Conservation (phyloP, 2,797 vertebrate species). For the Fringilla coelebs region DNA sequence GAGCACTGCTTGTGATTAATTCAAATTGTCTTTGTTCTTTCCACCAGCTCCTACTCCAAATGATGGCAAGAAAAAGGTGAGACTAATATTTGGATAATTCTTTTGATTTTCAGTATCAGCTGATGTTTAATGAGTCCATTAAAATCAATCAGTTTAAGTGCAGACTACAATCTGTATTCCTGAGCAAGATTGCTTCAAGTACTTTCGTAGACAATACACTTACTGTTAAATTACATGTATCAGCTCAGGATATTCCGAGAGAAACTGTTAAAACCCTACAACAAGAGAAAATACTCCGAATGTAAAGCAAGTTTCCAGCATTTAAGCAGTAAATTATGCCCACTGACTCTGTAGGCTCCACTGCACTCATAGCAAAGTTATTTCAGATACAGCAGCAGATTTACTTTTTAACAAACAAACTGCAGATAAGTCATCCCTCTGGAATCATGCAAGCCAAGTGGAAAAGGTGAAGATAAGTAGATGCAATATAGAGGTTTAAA, state of each 20-base stretch:
- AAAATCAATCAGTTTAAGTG: not conserved
- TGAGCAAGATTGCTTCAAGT: not conserved
- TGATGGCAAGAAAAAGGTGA: slow-evolving; percentile 46
- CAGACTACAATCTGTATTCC: not conserved
- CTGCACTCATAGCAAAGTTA: not conserved
- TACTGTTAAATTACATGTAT: not conserved
- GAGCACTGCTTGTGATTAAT: slow-evolving; percentile 11
- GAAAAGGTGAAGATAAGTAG: not conserved
- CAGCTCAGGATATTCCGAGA: not conserved
- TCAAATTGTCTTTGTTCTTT: slow-evolving; percentile 38
- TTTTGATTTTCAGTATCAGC: not conserved
- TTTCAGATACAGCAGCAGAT: not conserved
- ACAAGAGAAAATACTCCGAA: not conserved
- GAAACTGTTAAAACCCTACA: not conserved
- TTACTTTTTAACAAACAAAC: not conserved
- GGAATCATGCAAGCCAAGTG: not conserved
- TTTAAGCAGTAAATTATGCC: not conserved
- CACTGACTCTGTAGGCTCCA: not conserved
- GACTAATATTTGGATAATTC: slow-evolving; percentile 7
- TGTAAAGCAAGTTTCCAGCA: not conserved
- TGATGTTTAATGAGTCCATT: not conserved
- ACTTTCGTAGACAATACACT: not conserved
- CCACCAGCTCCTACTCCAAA: slow-evolving; percentile 28
- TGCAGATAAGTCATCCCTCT: not conserved
- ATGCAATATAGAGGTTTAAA: not conserved